Percentiles rank a stretch among this genome's conserved stretches.
phyloP scores from a whole-genome alignment of 2,888 invertebrate genomes.

The Agrilus mali region DNA sequence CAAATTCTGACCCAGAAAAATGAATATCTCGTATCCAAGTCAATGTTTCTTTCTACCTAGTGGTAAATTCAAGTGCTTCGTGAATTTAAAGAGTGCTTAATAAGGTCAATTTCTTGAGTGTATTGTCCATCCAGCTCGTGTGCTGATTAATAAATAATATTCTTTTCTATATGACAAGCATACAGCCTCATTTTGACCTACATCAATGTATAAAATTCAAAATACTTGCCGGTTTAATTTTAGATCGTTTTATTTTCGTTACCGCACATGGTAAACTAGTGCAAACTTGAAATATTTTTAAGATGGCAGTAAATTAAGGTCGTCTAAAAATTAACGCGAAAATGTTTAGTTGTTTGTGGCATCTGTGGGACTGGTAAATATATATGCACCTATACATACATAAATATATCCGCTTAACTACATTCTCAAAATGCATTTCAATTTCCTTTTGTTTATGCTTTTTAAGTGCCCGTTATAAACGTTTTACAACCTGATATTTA shows the following conservation, averaged over 20 bases:
- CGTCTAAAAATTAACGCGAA: conserved; percentile 16
- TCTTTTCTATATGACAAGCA: conserved; percentile 3
- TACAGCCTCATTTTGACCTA: conserved; percentile 22
- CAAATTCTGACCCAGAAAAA: conserved; percentile 1
- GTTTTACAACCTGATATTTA: too few species aligned
- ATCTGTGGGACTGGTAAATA: conserved; percentile 27
- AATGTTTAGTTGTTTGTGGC: conserved; percentile 52
- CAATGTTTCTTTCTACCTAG: conserved; percentile 7
- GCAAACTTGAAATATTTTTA: conserved; percentile 6
- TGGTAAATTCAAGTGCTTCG: conserved; percentile 5
- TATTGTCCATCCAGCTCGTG: background rate
- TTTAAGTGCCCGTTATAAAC: too few species aligned
- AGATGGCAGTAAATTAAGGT: conserved; percentile 5
- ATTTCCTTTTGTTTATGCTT: conserved; percentile 1
- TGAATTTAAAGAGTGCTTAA: conserved; percentile 2
- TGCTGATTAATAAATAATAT: conserved; percentile 7
- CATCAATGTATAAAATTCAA: conserved; percentile 19
- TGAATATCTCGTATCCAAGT: background rate
- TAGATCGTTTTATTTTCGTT: conserved; percentile 11
- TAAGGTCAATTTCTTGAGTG: conserved; percentile 4
- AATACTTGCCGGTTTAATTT: conserved; percentile 14
- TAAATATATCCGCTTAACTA: background rate
- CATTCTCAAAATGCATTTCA: background rate
- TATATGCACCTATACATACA: background rate
- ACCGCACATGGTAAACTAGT: conserved; percentile 3